Percentiles rank a stretch among this genome's conserved stretches.
Conservation (phyloP, 2,113 vertebrate genomes). For the Crotalus helleri region DNA sequence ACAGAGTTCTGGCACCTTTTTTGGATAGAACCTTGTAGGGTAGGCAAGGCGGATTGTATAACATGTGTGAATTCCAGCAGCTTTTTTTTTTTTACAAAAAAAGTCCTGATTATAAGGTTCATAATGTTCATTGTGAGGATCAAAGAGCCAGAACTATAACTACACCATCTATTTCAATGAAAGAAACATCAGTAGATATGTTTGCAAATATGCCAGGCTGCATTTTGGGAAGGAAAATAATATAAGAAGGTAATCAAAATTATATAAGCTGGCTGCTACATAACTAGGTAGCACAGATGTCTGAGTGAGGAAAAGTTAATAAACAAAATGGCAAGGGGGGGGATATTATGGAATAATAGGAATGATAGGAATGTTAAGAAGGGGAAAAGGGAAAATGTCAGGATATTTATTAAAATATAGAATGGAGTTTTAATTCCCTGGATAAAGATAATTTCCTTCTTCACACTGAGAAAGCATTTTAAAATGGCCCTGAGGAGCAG, state of each 20-base stretch:
- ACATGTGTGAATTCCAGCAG: too few species aligned
- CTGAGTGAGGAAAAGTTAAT: not conserved
- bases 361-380: not conserved
- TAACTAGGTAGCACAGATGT: not conserved
- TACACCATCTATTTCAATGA: not conserved
- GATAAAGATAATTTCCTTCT: not conserved
- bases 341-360: not conserved
- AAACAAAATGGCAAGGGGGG: not conserved
- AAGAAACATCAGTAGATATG: not conserved
- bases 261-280: not conserved
- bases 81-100: too few species aligned
- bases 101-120: not conserved
- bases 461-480: not conserved
- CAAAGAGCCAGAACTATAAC: not conserved
- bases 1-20: too few species aligned
- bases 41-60: too few species aligned
- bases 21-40: too few species aligned
- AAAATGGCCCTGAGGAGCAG: not conserved
- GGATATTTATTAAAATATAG: not conserved
- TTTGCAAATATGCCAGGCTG: not conserved
- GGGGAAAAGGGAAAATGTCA: not conserved
- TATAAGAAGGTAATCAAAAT: not conserved
- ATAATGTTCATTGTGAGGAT: not conserved
- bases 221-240: not conserved
- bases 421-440: not conserved